phyloP scores from a whole-genome alignment of 1,140 invertebrate species.

The Maconellicoccus hirsutus region DNA sequence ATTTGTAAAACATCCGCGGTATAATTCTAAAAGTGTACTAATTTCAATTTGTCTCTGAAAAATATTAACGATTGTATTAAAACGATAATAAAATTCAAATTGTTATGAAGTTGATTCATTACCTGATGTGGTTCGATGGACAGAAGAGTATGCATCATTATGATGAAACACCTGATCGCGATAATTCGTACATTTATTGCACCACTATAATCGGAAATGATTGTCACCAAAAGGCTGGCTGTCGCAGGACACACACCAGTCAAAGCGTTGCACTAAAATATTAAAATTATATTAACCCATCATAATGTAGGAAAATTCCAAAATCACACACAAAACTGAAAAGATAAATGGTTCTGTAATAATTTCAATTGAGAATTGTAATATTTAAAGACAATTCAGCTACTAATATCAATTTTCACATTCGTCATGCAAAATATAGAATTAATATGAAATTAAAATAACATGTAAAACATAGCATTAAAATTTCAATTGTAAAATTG shows the following conservation, averaged over 20 bases:
- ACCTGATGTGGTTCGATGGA: slow-evolving; percentile 47
- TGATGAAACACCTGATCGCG: slow-evolving; percentile 43
- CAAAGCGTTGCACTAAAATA: slow-evolving; percentile 45
- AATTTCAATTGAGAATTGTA: too few relatives aligned
- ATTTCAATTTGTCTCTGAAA: slow-evolving; percentile 48
- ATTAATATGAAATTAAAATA: too few relatives aligned
- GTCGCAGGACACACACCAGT: slow-evolving; percentile 49
- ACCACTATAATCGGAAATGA: slow-evolving; percentile 36
- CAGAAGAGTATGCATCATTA: slow-evolving; percentile 45
- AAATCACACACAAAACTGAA: too few relatives aligned
- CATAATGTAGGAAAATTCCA: too few relatives aligned
- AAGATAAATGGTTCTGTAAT: too few relatives aligned
- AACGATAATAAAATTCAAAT: too few relatives aligned
- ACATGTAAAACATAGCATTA: too few relatives aligned
- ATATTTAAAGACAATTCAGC: too few relatives aligned
- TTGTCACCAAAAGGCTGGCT: slow-evolving; percentile 43
- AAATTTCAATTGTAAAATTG: too few relatives aligned
- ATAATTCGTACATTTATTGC: slow-evolving; percentile 35
- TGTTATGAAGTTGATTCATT: too few relatives aligned
- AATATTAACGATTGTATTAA: slow-evolving; percentile 24
- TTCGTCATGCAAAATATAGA: too few relatives aligned
- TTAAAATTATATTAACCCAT: slow-evolving; percentile 28
- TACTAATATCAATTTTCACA: too few relatives aligned
- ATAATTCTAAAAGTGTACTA: slow-evolving; percentile 41
- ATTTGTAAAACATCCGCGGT: slow-evolving; percentile 23